phyloP scores from a whole-genome alignment of 2,888 invertebrate genomes.

The Sympetrum striolatum region DNA sequence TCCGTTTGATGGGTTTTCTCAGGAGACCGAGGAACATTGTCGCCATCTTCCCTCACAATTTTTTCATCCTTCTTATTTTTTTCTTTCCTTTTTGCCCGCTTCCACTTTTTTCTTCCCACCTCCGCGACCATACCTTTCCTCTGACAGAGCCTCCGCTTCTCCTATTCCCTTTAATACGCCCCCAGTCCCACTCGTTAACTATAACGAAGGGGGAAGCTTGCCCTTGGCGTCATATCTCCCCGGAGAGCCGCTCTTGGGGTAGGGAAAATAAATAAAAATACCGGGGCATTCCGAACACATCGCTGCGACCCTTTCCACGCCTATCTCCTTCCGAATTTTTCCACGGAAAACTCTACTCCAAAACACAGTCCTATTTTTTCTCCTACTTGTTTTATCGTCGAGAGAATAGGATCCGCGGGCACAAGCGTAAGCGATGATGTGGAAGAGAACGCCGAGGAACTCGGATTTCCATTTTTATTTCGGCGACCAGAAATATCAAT shows the following conservation, averaged over 20 bases:
- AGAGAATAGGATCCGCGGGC: not conserved
- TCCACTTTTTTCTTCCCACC: not conserved
- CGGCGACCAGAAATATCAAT: not conserved
- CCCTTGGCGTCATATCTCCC: not conserved
- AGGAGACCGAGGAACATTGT: too few species aligned
- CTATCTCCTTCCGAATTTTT: not conserved
- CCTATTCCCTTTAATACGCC: not conserved
- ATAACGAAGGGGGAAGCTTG: conserved; percentile 34
- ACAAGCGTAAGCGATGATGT: not conserved
- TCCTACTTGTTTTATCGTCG: not conserved
- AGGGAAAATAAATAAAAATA: not conserved
- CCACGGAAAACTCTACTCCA: not conserved
- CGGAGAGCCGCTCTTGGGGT: not conserved
- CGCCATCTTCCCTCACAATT: not conserved
- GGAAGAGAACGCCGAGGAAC: not conserved
- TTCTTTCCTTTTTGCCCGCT: too few species aligned
- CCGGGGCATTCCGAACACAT: not conserved
- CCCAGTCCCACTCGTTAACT: conserved; percentile 36
- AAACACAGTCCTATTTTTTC: not conserved
- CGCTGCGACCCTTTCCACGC: not conserved
- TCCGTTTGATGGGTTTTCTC: too few species aligned
- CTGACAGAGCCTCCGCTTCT: not conserved
- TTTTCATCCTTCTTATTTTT: not conserved
- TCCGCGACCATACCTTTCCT: not conserved
- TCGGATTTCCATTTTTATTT: not conserved